Evolutionary conservation across 1,140 invertebrate species (phyloP), one percentile per base, ranked within the genome.

Genomic region (Drosophila lini): DNA sequence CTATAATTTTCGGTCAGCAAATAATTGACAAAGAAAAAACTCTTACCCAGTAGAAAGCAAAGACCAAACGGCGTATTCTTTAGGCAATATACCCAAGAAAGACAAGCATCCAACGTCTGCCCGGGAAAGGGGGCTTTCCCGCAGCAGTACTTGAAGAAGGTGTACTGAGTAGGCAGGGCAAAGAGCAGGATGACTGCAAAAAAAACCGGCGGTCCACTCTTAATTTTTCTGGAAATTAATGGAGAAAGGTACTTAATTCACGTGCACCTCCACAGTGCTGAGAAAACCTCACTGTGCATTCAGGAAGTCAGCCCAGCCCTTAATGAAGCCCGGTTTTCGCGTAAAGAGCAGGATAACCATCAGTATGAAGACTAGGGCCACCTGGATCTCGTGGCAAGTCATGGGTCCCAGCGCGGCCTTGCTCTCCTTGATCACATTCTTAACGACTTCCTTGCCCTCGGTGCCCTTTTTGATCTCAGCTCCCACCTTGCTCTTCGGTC

Each of bases 341-440:
- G 97, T 97, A 90, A 98, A 96, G 95, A 98, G 98, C 22, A 98
- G 91, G 31, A 96, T 48, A 8, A 98, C 94, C 4, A 97, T 94
- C 3, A 95, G 50, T 11, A 97, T 65, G 89, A 98, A 98, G 25
- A 97, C 91, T 4, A 94, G 41, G 3, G 95, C 94, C 0, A 98
- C 96, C 3, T 94, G 94, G 92, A 84, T 93, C 93, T 99, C 97
- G 67, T 98, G 96, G 93, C 96, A 97, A 25, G 94, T 95, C 83
- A 97, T 94, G 0, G 95, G 94, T 13, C 97, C 97, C 44, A 98
- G 93, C 47, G 94, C 94, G 36, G 93, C 89, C 92, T 97, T 97
- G 84, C 96, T 95, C 8, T 94, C 92, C 31, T 91, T 88, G 58
- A 98, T 94, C 32, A 95, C 93, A 48, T 93, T 93, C 78, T 93